These are phyloP conservation scores for Zonotrichia albicollis DNA, from an alignment of 2,797 vertebrate species.

Conservation along the genomic window DNA sequence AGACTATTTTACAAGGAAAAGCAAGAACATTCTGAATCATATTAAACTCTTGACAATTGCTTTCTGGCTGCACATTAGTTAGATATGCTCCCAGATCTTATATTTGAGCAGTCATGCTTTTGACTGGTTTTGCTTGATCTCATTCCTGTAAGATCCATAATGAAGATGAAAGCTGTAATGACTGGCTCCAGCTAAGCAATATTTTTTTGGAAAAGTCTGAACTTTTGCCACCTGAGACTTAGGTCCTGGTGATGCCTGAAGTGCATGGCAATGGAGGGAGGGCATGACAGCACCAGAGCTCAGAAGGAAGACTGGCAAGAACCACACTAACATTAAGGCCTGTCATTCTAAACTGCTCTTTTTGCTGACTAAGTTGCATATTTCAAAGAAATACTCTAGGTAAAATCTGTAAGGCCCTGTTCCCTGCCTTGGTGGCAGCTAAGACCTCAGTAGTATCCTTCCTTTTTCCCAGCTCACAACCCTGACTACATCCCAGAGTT, in stretches of 20 bases:
- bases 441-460: background rate
- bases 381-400: background rate
- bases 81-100: background rate
- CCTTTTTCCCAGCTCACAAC: background rate
- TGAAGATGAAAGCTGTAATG: background rate
- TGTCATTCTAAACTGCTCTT: background rate
- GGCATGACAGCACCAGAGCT: background rate
- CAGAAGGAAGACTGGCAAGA: background rate
- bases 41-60: background rate
- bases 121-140: background rate
- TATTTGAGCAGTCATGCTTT: background rate
- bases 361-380: background rate
- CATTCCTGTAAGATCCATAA: background rate
- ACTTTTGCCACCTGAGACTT: background rate
- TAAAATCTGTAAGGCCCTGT: background rate
- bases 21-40: background rate
- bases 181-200: background rate
- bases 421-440: background rate
- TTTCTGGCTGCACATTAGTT: constrained; percentile 11
- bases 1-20: constrained; percentile 8
- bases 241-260: background rate
- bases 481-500: background rate
- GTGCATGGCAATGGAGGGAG: background rate
- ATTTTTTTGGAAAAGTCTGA: background rate
- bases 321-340: background rate